A percentile compares a stretch with the other conserved stretches of the same genome.
Evolutionary conservation across 2,888 invertebrate genomes (phyloP).

Genomic region (Amphipoea lucens): DNA sequence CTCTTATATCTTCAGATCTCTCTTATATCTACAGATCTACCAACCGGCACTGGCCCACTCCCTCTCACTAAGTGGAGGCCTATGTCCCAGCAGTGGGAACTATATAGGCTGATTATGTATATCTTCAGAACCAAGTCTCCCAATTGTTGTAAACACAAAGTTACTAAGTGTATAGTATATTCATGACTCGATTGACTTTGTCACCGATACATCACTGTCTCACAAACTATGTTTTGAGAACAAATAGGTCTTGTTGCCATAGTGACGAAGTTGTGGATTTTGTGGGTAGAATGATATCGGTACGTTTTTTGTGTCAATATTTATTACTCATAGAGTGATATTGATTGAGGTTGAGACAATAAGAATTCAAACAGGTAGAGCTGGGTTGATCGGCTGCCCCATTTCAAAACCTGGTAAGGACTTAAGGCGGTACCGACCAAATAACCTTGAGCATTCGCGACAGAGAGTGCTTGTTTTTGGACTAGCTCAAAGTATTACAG

Average conservation of each 20-base stretch:
- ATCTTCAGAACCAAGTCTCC: neutral
- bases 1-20: no score
- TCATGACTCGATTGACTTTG: constrained; percentile 42
- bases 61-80: no score
- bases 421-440: no score
- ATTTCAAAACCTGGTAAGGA: no score
- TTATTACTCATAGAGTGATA: constrained; percentile 9
- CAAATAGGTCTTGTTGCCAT: constrained; percentile 35
- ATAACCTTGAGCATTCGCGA: no score
- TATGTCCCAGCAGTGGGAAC: no score
- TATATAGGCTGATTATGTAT: neutral
- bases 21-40: no score
- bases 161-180: constrained; percentile 28
- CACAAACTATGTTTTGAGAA: constrained; percentile 44
- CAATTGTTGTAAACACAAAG: constrained; percentile 17
- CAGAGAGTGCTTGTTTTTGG: no score
- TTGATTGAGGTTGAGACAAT: constrained; percentile 13
- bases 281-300: constrained; percentile 2
- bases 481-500: no score
- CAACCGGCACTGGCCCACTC: no score
- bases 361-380: neutral
- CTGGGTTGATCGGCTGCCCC: neutral
- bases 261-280: constrained; percentile 21
- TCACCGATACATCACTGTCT: constrained; percentile 51
- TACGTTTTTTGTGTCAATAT: constrained; percentile 27